Conservation (phyloP, 1,140 invertebrate genomes). For the Drosophila sechellia region DNA sequence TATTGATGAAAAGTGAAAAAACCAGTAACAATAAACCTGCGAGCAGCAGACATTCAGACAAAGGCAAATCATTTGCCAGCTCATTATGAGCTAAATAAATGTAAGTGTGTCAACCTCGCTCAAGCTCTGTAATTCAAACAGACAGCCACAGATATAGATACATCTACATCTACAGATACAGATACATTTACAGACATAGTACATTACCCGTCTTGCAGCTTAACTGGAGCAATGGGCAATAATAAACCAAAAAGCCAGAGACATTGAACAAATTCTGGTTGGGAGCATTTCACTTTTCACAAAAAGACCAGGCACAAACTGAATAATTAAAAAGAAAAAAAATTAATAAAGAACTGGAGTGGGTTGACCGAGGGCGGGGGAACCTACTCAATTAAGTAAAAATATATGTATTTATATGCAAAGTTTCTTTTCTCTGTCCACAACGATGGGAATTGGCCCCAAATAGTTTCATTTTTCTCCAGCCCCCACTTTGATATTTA, state of each 20-base stretch:
- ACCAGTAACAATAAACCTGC: slow-evolving; percentile 25
- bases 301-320: slow-evolving; percentile 8
- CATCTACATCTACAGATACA: not conserved
- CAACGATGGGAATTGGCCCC: slow-evolving; percentile 37
- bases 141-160: slow-evolving; percentile 35
- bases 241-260: slow-evolving; percentile 50
- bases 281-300: slow-evolving; percentile 70
- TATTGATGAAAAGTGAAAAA: slow-evolving; percentile 77
- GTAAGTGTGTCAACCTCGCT: slow-evolving; percentile 69
- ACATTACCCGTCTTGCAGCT: slow-evolving; percentile 48
- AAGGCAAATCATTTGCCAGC: slow-evolving; percentile 37
- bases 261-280: slow-evolving; percentile 63
- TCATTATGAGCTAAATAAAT: slow-evolving; percentile 65
- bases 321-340: slow-evolving; percentile 30
- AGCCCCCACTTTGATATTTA: slow-evolving; percentile 31
- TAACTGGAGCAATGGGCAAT: slow-evolving; percentile 72
- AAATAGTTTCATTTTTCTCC: slow-evolving; percentile 39
- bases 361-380: slow-evolving; percentile 2
- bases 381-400: slow-evolving; percentile 32
- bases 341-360: slow-evolving; percentile 38
- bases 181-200: slow-evolving; percentile 14
- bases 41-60: slow-evolving; percentile 11
- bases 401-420: slow-evolving; percentile 29
- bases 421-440: slow-evolving; percentile 52
- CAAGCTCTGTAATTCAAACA: slow-evolving; percentile 47